Base-by-base conservation (phyloP, 2,888 invertebrate species). In the Willowsia nigromaculata region DNA sequence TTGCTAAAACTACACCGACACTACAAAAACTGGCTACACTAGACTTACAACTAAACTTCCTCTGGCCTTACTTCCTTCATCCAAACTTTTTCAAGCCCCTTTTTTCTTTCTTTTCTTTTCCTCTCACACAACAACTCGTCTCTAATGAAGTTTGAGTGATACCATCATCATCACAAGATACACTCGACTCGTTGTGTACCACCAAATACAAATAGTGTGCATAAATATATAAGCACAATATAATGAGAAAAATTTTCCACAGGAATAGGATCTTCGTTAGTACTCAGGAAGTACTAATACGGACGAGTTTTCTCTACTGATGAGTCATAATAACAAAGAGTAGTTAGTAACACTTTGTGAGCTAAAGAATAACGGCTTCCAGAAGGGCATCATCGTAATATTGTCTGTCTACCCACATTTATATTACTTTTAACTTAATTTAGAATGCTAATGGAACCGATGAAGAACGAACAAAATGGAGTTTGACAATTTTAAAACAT, bases 91-190 rank as follows among this genome's bases (percentile, higher is more conserved):
- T 33, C n/a, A 71, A 71, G 43, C 13, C 11, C 7, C 9, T 2
- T 15, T 15, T 47, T 47, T 18, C 13, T 50, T 50, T 13, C 47
- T 15, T 18, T 13, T 22, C n/a, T 43, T 18, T 40, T 13, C 71
- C 13, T 43, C 25, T 40, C 22, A 9, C 6, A 40, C 33, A 65
- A 33, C 65, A 65, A n/a, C 37, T 18, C n/a, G 11, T 37, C 71
- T 43, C 27, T 30, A 50, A 30, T 50, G 33, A n/a, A 76, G 50
- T 50, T 53, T 76, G 76, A 76, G 53, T 76, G 50, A 33, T 50
- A 76, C 53, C 50, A 50, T 74, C 30, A n/a, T 76, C 53, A 30
- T 76, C n/a, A 33, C 7, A 27, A 40, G n/a, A 33, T n/a, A 30
- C 62, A 65, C 62, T 33, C n/a, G 6, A 33, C 30, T 33, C 62